These are phyloP conservation scores for Scatophagus argus DNA, from an alignment of 2,113 vertebrate genomes.

Conservation along the genomic window DNA sequence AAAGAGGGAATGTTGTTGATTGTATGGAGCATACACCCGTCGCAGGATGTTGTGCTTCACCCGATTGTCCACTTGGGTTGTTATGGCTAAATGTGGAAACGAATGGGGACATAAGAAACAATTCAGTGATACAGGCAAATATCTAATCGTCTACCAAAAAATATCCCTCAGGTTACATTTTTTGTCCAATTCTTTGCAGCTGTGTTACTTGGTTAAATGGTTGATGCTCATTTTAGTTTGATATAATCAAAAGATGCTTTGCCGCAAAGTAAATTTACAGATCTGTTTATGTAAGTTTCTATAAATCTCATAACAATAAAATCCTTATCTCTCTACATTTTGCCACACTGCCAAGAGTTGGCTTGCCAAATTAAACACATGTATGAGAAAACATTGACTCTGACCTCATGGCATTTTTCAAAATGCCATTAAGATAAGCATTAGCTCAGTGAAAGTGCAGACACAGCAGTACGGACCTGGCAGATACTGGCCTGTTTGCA, in stretches of 20 bases:
- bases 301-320: background rate
- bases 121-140: background rate
- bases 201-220: background rate
- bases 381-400: background rate
- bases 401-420: background rate
- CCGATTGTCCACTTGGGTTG: constrained; percentile 5
- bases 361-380: background rate
- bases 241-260: background rate
- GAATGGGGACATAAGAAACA: background rate
- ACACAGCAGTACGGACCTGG: background rate
- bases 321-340: background rate
- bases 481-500: background rate
- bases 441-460: background rate
- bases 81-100: constrained; percentile 12
- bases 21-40: background rate
- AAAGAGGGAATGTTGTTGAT: background rate
- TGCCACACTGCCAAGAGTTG: background rate
- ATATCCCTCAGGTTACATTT: background rate
- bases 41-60: background rate
- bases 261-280: background rate
- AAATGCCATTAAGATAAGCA: background rate
- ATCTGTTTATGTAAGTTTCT: background rate
- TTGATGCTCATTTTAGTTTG: background rate
- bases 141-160: background rate
- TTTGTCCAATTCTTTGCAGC: background rate